Evolutionary conservation across 2,797 vertebrate genomes (phyloP).

Genomic region (Antennarius maculatus): DNA sequence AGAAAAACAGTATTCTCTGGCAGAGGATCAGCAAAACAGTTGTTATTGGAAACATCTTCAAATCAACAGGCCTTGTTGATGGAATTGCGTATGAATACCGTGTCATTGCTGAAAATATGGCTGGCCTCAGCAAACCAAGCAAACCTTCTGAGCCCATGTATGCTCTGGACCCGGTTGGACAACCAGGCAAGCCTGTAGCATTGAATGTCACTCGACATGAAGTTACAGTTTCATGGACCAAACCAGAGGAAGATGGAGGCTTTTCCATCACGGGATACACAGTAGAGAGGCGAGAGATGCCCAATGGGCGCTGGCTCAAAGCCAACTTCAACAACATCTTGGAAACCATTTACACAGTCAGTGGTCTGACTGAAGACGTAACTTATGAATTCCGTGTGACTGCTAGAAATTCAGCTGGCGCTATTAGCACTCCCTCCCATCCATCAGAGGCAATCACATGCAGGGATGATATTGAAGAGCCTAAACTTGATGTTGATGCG

Average conservation of each 20-base stretch:
- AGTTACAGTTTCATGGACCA: slow-evolving; percentile 94
- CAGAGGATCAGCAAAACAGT: slow-evolving; percentile 92
- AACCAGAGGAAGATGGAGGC: slow-evolving; percentile 96
- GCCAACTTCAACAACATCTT: slow-evolving; percentile 97
- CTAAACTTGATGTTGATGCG: slow-evolving; percentile 91
- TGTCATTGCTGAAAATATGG: slow-evolving; percentile 96
- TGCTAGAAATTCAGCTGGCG: slow-evolving; percentile 95
- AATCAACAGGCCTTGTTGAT: slow-evolving; percentile 93
- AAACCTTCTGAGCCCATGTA: slow-evolving; percentile 91
- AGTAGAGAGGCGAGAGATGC: slow-evolving; percentile 95
- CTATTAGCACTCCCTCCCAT: slow-evolving; percentile 92
- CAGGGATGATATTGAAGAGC: slow-evolving; percentile 96
- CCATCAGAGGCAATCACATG: slow-evolving; percentile 93
- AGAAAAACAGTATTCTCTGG: slow-evolving; percentile 97
- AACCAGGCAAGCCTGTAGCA: slow-evolving; percentile 92
- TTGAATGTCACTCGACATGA: slow-evolving; percentile 96
- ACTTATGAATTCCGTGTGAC: slow-evolving; percentile 97
- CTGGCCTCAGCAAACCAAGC: slow-evolving; percentile 96
- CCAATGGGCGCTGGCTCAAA: slow-evolving; percentile 96
- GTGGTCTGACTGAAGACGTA: slow-evolving; percentile 93
- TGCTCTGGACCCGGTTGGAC: slow-evolving; percentile 95
- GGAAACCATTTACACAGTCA: slow-evolving; percentile 95
- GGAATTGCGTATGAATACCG: slow-evolving; percentile 97
- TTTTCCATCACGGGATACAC: slow-evolving; percentile 98
- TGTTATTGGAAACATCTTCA: slow-evolving; percentile 95